A percentile compares a stretch with the other conserved stretches of the same genome.
Conservation (phyloP, 2,888 invertebrate genomes). For the Morpho achilles region DNA sequence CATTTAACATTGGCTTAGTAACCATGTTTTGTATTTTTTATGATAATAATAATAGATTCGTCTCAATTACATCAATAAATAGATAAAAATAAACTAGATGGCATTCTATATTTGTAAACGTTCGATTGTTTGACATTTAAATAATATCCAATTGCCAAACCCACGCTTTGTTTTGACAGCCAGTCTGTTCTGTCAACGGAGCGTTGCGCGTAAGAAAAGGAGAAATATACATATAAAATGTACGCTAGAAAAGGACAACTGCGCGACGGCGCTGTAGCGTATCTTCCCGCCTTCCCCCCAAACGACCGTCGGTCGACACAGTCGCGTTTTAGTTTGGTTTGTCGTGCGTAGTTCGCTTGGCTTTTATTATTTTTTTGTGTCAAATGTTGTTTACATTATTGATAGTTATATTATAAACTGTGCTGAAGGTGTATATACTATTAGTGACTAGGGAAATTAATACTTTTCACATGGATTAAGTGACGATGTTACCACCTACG, state of each 20-base stretch:
- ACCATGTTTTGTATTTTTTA: too few relatives aligned
- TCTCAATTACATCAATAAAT: constrained; percentile 10
- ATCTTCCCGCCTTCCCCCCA: constrained; percentile 69
- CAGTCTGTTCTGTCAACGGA: constrained; percentile 57
- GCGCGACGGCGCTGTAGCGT: constrained; percentile 69
- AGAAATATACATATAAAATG: constrained; percentile 32
- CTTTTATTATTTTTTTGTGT: constrained; percentile 47
- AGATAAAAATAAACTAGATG: constrained; percentile 41
- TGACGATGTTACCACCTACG: constrained; percentile 75
- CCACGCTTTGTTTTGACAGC: constrained; percentile 76
- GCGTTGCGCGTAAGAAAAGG: constrained; percentile 49
- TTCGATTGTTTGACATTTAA: constrained; percentile 60
- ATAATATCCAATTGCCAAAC: constrained; percentile 35
- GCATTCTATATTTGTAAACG: constrained; percentile 40
- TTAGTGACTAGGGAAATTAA: constrained; percentile 21
- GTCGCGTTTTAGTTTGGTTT: constrained; percentile 65
- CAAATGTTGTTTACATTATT: constrained; percentile 31
- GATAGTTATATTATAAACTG: constrained; percentile 17
- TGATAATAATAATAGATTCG: background rate
- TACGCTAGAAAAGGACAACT: constrained; percentile 44
- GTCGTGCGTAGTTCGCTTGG: constrained; percentile 50
- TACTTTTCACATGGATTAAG: constrained; percentile 62
- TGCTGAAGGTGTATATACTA: constrained; percentile 14
- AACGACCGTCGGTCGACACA: constrained; percentile 45
- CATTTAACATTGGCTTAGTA: too few relatives aligned